Base-by-base conservation (phyloP, 2,113 vertebrate species). In the Chaetorhynchus papuensis region DNA sequence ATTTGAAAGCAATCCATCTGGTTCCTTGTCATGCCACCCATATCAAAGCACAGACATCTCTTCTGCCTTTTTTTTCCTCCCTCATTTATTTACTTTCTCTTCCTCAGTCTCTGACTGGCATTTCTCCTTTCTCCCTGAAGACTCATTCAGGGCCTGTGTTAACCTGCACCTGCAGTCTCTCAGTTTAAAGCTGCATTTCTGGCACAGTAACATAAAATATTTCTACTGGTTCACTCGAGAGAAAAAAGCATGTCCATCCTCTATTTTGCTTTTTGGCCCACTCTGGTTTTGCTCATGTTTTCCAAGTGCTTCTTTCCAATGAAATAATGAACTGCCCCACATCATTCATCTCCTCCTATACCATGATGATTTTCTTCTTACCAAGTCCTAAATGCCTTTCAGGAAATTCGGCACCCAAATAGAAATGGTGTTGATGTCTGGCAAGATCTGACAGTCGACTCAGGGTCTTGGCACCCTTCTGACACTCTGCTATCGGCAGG, bases 311-410 rank as follows among this genome's bases (percentile, higher is more conserved):
- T 65, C 84, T 93, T 87, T 83, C 47, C 59, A 47, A 57, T 4
- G 10, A 89, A 82, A 21, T 91, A 50, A 24, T 35, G 70, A 79
- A 26, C 52, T 87, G 54, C 39, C 81, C 82, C 84, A 80, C 35
- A 30, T 75, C 59, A 17, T 3, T 85, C 66, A 80, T 87, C 59
- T 83, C 66, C 82, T 93, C 41, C 45, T 89, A 56, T 90, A 45
- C 71, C 82, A 80, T 80, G 50, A 85, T 19, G 9, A 85, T 89
- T 64, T 2, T 91, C 27, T 94, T 93, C 66, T 83, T 76, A 61
- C 37, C 42, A 93, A 82, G 65, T 93, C 77, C 83, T 94, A 94
- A 94, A 83, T 93, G 78, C 69, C 54, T 93, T 97, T 93, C 93
- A 85, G 90, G 94, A 96, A 95, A 74, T 94, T 57, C 45, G 74